phyloP scores from a whole-genome alignment of 64 coral and sea anemone species.

The Porites lutea region DNA sequence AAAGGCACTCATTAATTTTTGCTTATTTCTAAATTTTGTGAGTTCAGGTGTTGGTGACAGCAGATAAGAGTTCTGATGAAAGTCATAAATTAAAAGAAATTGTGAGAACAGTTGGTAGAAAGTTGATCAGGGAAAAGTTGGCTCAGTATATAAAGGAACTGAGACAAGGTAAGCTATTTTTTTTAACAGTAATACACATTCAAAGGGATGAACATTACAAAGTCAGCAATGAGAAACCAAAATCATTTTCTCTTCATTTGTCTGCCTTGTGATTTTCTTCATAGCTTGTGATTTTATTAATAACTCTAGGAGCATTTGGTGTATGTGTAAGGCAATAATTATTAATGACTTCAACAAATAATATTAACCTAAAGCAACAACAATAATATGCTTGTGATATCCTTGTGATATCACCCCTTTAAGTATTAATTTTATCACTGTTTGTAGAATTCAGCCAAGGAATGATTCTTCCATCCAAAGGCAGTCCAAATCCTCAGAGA shows the following conservation, averaged over 20 bases:
- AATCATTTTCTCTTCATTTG: no score
- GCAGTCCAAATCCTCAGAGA: slow-evolving; percentile 37
- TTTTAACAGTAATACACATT: no score
- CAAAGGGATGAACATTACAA: no score
- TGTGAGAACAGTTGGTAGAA: slow-evolving; percentile 74
- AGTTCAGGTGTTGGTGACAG: slow-evolving; percentile 72
- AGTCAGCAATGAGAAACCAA: no score
- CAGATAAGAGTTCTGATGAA: slow-evolving; percentile 81
- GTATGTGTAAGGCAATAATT: no score
- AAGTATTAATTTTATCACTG: neutral
- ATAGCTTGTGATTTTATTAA: no score
- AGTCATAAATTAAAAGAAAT: slow-evolving; percentile 75
- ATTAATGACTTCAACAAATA: no score
- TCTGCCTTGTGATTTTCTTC: no score
- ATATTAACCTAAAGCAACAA: no score
- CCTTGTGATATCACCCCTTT: no score
- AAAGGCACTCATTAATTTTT: neutral
- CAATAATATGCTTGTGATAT: neutral
- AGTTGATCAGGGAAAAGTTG: slow-evolving; percentile 80
- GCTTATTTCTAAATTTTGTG: neutral
- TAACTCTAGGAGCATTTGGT: no score
- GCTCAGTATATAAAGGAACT: slow-evolving; percentile 79
- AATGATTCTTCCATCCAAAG: slow-evolving; percentile 91
- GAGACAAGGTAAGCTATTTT: slow-evolving; percentile 61
- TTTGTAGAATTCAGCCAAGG: slow-evolving; percentile 87